Percentiles rank a stretch among this genome's conserved stretches.
phyloP scores from a whole-genome alignment of 2,888 invertebrate species.

The Campaea margaritaria region DNA sequence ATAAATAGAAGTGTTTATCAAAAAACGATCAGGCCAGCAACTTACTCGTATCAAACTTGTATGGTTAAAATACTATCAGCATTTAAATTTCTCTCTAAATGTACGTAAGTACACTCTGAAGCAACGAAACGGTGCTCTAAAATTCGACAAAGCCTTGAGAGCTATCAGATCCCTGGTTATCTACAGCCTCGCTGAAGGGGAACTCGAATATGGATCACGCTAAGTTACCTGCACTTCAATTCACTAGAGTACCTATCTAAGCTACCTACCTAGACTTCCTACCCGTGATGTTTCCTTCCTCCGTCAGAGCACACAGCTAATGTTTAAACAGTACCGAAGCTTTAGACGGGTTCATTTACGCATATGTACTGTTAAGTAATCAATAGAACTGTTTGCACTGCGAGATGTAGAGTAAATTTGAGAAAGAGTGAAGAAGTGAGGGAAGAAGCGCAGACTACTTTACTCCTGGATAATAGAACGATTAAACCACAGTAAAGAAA shows the following conservation, averaged over 20 bases:
- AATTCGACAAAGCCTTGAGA: conserved; percentile 6
- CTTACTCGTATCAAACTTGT: too few relatives aligned
- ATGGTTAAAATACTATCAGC: too few relatives aligned
- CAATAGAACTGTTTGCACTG: too few relatives aligned
- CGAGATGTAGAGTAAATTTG: too few relatives aligned
- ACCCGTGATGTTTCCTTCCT: background rate
- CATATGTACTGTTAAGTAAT: background rate
- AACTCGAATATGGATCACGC: conserved; percentile 26
- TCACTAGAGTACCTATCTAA: conserved; percentile 20
- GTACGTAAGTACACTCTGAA: background rate
- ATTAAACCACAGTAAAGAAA: too few relatives aligned
- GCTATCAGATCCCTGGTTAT: conserved; percentile 4
- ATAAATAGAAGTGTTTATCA: too few relatives aligned
- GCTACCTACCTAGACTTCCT: conserved; percentile 12
- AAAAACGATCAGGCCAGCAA: too few relatives aligned
- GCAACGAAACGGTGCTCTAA: background rate
- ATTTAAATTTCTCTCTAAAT: background rate
- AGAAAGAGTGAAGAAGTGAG: too few relatives aligned
- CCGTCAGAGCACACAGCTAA: background rate
- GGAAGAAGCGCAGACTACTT: too few relatives aligned
- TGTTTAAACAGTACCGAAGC: background rate
- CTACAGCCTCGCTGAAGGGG: conserved; percentile 4
- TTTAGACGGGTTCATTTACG: background rate
- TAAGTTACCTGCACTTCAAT: conserved; percentile 28
- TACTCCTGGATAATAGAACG: too few relatives aligned